phyloP scores from a whole-genome alignment of 2,113 vertebrate genomes.

The Burhinus oedicnemus region DNA sequence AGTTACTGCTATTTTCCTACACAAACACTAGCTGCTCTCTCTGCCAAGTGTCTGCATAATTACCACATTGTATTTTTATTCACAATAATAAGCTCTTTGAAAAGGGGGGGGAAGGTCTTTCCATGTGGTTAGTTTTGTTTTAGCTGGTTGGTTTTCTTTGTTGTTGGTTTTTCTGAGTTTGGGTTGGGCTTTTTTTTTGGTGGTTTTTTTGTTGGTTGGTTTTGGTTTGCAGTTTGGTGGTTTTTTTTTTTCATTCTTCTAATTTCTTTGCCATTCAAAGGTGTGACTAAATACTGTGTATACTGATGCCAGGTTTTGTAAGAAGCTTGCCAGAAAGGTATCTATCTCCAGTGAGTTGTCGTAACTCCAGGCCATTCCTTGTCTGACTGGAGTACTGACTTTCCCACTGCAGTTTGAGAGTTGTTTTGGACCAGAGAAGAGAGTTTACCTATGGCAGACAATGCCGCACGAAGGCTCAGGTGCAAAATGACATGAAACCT shows the following conservation, averaged over 20 bases:
- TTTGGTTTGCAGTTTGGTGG: not conserved
- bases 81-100: conserved; percentile 32
- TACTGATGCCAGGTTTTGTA: not conserved
- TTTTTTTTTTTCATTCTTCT: not conserved
- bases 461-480: not conserved
- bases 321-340: not conserved
- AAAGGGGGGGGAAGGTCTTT: not conserved
- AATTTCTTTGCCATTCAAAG: not conserved
- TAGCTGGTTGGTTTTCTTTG: not conserved
- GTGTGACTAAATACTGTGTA: not conserved
- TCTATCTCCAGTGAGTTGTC: not conserved
- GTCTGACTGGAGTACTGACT: not conserved
- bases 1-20: not conserved
- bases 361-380: not conserved
- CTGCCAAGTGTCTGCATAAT: not conserved
- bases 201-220: not conserved
- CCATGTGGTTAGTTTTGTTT: not conserved
- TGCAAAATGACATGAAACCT: not conserved
- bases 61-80: conserved; percentile 6
- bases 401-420: not conserved
- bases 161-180: not conserved
- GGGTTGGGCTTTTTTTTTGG: not conserved
- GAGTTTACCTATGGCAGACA: not conserved
- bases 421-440: not conserved
- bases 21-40: not conserved